Evolutionary conservation across 2,113 vertebrate genomes (phyloP).

Genomic region (Toxotes jaculatrix): DNA sequence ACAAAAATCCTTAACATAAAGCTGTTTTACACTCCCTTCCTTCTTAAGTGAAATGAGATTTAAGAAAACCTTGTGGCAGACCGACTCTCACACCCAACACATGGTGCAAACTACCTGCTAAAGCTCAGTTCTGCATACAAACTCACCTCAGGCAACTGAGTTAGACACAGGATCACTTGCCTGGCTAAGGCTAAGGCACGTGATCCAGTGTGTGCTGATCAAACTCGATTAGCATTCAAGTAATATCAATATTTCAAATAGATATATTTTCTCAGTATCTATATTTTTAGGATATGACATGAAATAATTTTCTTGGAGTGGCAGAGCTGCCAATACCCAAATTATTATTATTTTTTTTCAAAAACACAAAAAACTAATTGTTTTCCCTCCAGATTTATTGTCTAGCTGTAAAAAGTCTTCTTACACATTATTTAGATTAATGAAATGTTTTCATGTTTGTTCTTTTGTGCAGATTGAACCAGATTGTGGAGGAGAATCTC

Average conservation of each 20-base stretch:
- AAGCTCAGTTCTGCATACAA: slow-evolving; percentile 10
- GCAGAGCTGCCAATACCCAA: not conserved
- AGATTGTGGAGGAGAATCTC: no score
- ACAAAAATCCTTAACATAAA: not conserved
- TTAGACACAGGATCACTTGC: no score
- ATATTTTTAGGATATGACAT: not conserved
- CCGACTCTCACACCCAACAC: not conserved
- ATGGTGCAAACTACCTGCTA: slow-evolving; percentile 30
- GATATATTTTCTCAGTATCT: not conserved
- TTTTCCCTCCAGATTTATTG: not conserved
- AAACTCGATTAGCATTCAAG: not conserved
- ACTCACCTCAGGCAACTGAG: not conserved
- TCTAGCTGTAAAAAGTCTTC: not conserved
- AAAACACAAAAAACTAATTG: not conserved
- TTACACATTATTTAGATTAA: not conserved
- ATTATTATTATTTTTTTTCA: not conserved
- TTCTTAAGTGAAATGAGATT: not conserved
- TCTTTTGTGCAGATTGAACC: not conserved
- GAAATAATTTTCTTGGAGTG: not conserved
- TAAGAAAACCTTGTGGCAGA: not conserved
- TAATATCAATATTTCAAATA: not conserved
- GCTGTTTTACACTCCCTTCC: not conserved
- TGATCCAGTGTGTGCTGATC: no score
- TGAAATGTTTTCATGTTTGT: not conserved
- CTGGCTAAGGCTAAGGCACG: not conserved